Conservation (phyloP, 2,113 vertebrate genomes). For the mouse (Mus musculus) region GRCm39 chr2:123947001-123947500, state of each 20-base stretch:
- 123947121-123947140: neutral
- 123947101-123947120: neutral
- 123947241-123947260: slow-evolving; percentile 8
- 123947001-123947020: neutral
- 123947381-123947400: no score
- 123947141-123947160: neutral
- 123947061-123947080: neutral
- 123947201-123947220: neutral
- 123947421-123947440: neutral
- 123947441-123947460: neutral
- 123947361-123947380: neutral
- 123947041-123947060: neutral
- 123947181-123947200: neutral
- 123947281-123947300: neutral
- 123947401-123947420: no score
- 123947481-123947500: slow-evolving; percentile 45
- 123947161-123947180: neutral
- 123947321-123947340: neutral
- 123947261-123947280: neutral
- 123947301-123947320: neutral
- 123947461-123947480: neutral
- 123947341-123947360: neutral
- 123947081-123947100: neutral
- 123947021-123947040: neutral
- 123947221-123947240: neutral